Evolutionary conservation across 2,113 vertebrate species (phyloP).

Genomic region (Aphyosemion australe): DNA sequence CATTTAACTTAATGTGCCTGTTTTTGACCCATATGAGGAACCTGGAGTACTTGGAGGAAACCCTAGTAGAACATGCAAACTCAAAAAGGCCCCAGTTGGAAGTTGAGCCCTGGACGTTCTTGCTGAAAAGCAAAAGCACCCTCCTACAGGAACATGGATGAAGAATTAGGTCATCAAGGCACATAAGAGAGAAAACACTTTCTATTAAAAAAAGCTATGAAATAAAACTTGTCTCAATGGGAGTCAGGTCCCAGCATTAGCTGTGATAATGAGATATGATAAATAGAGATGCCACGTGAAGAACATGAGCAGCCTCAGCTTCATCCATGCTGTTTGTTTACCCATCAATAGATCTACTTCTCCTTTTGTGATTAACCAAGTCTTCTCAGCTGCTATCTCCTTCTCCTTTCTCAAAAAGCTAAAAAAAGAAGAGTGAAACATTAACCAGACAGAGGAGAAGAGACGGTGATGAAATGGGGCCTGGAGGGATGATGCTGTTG

Average conservation of each 20-base stretch:
- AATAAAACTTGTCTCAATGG: neutral
- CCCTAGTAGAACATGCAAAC: too few relatives aligned
- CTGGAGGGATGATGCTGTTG: conserved; percentile 71
- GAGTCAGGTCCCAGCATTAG: neutral
- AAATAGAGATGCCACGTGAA: conserved; percentile 61
- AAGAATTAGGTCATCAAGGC: neutral
- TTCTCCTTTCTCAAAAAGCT: conserved; percentile 24
- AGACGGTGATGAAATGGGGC: conserved; percentile 74
- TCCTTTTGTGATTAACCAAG: conserved; percentile 71
- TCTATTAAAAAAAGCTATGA: neutral
- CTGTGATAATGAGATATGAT: conserved; percentile 67
- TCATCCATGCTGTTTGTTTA: conserved; percentile 68
- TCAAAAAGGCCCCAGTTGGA: too few relatives aligned
- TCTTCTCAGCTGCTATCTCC: conserved; percentile 43
- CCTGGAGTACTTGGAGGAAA: too few relatives aligned
- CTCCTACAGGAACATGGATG: neutral
- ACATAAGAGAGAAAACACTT: neutral
- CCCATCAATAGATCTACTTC: conserved; percentile 72
- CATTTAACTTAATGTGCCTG: too few relatives aligned
- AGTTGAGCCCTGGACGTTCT: too few relatives aligned
- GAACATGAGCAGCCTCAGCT: conserved; percentile 59
- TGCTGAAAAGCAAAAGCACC: too few relatives aligned
- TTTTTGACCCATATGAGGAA: too few relatives aligned
- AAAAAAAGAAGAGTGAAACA: conserved; percentile 76
- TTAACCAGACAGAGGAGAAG: conserved; percentile 73